Conservation (phyloP, 2,797 vertebrate genomes). For the Pseudochirops corinnae region DNA sequence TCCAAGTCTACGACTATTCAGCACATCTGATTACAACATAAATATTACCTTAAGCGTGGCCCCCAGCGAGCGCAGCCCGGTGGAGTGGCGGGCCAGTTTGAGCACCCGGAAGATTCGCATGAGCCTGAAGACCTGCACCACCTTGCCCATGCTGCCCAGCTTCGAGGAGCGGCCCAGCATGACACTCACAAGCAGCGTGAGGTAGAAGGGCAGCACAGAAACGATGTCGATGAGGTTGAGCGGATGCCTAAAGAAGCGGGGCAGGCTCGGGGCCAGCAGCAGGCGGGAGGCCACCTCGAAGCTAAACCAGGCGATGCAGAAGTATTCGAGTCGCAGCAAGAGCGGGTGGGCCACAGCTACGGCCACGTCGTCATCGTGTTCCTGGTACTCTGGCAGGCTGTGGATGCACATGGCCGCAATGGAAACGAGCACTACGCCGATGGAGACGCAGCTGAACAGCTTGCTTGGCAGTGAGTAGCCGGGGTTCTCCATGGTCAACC, state of each 20-base stretch:
- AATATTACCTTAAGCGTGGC: constrained; percentile 94
- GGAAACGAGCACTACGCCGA: constrained; percentile 94
- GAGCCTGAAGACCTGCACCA: constrained; percentile 95
- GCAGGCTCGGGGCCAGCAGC: constrained; percentile 93
- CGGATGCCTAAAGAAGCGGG: constrained; percentile 94
- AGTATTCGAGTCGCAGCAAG: constrained; percentile 92
- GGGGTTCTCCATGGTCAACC: constrained; percentile 98
- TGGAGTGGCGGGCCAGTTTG: constrained; percentile 97
- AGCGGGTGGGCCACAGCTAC: constrained; percentile 88
- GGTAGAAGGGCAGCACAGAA: constrained; percentile 95
- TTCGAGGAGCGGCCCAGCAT: constrained; percentile 88
- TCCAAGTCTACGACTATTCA: background rate
- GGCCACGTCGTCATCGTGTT: constrained; percentile 85
- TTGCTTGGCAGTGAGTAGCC: constrained; percentile 98
- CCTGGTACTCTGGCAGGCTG: constrained; percentile 96
- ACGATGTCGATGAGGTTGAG: constrained; percentile 97
- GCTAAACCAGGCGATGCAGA: constrained; percentile 98
- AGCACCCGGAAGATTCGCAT: constrained; percentile 97
- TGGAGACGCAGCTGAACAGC: constrained; percentile 96
- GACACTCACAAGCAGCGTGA: constrained; percentile 92
- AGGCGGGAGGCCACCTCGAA: constrained; percentile 95
- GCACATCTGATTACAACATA: background rate
- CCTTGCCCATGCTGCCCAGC: constrained; percentile 92
- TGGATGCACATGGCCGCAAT: constrained; percentile 97
- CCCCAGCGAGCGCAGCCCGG: constrained; percentile 94